These are phyloP conservation scores for Plestiodon gilberti DNA, from an alignment of 2,113 vertebrate species.

Conservation along the genomic window DNA sequence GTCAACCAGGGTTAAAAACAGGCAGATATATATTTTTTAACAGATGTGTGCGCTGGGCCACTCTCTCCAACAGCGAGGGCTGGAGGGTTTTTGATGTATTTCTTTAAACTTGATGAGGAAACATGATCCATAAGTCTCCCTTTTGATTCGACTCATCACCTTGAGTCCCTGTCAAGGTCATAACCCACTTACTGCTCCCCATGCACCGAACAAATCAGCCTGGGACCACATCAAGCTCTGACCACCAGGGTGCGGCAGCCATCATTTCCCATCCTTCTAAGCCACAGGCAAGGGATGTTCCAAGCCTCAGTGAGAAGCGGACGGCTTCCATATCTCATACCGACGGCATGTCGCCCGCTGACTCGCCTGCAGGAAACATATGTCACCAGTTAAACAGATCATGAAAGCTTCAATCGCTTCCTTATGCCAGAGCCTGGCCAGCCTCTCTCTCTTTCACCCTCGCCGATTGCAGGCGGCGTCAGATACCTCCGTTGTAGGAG, in stretches of 20 bases:
- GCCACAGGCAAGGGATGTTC: slow-evolving; percentile 18
- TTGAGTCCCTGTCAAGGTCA: slow-evolving; percentile 38
- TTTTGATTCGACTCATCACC: not conserved
- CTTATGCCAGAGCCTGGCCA: slow-evolving; percentile 53
- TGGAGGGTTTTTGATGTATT: not conserved
- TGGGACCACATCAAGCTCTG: slow-evolving; percentile 12
- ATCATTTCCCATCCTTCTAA: not conserved
- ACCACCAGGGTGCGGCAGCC: slow-evolving; percentile 35
- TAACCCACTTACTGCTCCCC: slow-evolving; percentile 59
- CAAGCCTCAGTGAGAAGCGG: not conserved
- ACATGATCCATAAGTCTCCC: slow-evolving; percentile 12
- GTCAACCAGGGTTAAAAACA: not conserved
- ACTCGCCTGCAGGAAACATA: slow-evolving; percentile 69
- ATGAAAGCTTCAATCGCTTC: slow-evolving; percentile 73
- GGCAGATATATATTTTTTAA: not conserved
- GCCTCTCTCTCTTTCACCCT: not conserved
- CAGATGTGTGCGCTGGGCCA: not conserved
- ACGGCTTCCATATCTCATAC: slow-evolving; percentile 47
- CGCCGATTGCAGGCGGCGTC: slow-evolving; percentile 21
- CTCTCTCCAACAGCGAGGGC: not conserved
- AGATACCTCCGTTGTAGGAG: not conserved
- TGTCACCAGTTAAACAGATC: slow-evolving; percentile 72
- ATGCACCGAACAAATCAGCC: slow-evolving; percentile 12
- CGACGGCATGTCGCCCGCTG: slow-evolving; percentile 43
- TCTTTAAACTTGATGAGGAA: slow-evolving; percentile 10